Base-by-base conservation (phyloP, 2,888 invertebrate species). In the Torymus aiolomorphi region DNA sequence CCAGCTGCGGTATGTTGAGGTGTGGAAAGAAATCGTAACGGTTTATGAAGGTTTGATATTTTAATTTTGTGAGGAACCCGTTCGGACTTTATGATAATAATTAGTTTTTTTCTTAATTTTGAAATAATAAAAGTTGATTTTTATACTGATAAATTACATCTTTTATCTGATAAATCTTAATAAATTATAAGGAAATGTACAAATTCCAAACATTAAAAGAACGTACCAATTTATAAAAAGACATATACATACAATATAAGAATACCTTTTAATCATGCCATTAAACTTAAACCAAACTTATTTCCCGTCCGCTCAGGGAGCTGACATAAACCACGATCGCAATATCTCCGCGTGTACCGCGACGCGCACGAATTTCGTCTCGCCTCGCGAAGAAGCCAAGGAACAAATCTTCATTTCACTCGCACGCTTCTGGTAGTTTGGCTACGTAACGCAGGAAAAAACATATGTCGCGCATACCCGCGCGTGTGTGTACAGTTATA, bases 331-430 rank as follows among this genome's bases (percentile, higher is more conserved):
- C 63, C 65, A 63, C 63, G 56, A 82, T 80, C 65, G 75, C 80
- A 80, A 83, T 83, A 82, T 81, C 75, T 76, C 72, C 49, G 67
- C 42, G 8, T 42, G 57, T 65, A 80, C 61, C 78, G 79, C 65
- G 75, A 65, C 70, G 12, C 66, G 8, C 59, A 59, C 65, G 62
- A 76, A 75, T 69, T 73, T 72, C 51, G 24, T 56, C 16, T 2
- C n/a, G 51, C 24, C 42, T 57, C 54, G 63, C 75, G 61, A n/a
- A 78, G 82, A 82, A 83, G 83, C 84, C 83, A 83, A 81, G 83
- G 83, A 86, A 85, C 86, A 90, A 90, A 89, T 89, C 89, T 89
- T 89, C 88, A 88, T 89, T 87, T 87, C 62, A 77, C 54, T 62
- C 71, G 20, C 66, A 71, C 42, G 74, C 59, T 16, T 24, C 52